Percentiles rank a stretch among this genome's conserved stretches.
phyloP scores from a whole-genome alignment of 2,888 invertebrate genomes.

The Tetropium fuscum region DNA sequence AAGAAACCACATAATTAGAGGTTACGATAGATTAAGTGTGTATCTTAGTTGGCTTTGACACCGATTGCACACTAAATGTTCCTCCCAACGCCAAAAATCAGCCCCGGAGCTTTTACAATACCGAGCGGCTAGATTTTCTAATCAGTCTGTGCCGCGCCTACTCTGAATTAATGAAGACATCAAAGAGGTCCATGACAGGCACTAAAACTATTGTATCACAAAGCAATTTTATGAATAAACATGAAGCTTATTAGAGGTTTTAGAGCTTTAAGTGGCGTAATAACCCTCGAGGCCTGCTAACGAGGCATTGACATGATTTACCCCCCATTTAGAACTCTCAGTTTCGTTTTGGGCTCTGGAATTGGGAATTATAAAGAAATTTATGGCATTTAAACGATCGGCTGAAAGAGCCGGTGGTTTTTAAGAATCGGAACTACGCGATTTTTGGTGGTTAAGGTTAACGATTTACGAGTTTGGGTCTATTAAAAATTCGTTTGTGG shows the following conservation, averaged over 20 bases:
- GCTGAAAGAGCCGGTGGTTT: conserved; percentile 17
- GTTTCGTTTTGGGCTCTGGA: conserved; percentile 20
- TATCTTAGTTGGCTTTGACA: conserved; percentile 26
- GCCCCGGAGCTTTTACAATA: conserved; percentile 28
- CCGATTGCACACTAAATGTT: conserved; percentile 28
- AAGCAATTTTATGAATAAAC: conserved; percentile 53
- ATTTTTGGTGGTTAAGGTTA: conserved; percentile 9
- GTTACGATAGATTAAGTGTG: too few relatives aligned
- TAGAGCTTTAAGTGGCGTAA: conserved; percentile 44
- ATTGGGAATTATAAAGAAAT: conserved; percentile 12
- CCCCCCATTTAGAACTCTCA: conserved; percentile 27
- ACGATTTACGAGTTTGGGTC: conserved; percentile 17
- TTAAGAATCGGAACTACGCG: conserved; percentile 15
- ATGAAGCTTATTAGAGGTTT: conserved; percentile 49
- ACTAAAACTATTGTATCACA: conserved; percentile 47
- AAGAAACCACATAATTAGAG: too few relatives aligned
- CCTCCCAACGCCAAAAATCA: conserved; percentile 29
- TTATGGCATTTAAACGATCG: conserved; percentile 2
- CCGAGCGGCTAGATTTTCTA: conserved; percentile 45
- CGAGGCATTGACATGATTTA: conserved; percentile 48
- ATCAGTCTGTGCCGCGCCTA: conserved; percentile 49
- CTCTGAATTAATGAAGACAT: conserved; percentile 52
- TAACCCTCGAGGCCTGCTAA: conserved; percentile 37
- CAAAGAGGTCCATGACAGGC: conserved; percentile 48
- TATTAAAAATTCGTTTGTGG: conserved; percentile 38